Evolutionary conservation across 2,797 vertebrate species (phyloP).

Genomic region (Crocidura indochinensis): DNA sequence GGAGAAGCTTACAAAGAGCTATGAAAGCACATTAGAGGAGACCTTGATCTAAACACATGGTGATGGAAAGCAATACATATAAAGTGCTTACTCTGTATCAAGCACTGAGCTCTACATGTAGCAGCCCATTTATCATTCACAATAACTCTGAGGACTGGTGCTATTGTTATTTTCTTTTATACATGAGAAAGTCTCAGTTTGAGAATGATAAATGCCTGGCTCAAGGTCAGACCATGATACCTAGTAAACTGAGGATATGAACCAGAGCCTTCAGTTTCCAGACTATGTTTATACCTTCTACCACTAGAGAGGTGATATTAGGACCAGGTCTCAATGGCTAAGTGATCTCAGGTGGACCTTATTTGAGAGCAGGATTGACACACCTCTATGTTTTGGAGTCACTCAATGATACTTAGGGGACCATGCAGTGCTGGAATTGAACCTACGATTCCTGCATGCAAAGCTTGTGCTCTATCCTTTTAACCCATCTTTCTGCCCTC

Average conservation of each 20-base stretch:
- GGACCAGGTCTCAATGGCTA: neutral
- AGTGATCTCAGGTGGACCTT: neutral
- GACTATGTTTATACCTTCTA: neutral
- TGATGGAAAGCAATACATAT: neutral
- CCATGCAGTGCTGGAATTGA: no score
- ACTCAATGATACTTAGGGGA: no score
- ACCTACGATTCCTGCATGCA: no score
- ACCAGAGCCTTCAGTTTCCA: neutral
- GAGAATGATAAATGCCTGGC: constrained; percentile 29
- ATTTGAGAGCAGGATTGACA: no score
- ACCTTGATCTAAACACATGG: neutral
- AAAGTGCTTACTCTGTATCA: neutral
- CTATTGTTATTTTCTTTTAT: neutral
- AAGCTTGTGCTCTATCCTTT: no score
- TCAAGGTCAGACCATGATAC: neutral
- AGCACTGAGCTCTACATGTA: neutral
- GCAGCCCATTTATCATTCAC: neutral
- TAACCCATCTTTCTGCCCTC: no score
- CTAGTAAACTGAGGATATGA: neutral
- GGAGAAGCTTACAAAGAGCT: neutral
- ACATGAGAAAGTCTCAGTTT: neutral
- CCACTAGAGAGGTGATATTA: no score
- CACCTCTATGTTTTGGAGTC: no score
- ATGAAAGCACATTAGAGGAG: neutral
- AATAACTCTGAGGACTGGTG: neutral